Evolutionary conservation across 2,888 invertebrate genomes (phyloP).

Genomic region (Flabesymbios commensalis): DNA sequence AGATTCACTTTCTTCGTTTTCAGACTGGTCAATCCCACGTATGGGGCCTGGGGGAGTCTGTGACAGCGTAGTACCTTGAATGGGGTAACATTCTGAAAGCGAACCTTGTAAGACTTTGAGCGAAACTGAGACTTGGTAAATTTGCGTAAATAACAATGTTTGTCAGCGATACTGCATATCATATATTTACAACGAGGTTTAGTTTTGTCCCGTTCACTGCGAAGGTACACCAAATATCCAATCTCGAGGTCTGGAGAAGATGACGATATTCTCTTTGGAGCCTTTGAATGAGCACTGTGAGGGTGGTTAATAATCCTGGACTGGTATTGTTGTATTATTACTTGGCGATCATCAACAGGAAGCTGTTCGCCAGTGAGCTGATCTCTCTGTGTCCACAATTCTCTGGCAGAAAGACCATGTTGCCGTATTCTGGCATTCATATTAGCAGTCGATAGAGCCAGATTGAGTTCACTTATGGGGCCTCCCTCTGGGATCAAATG

Average conservation of each 20-base stretch:
- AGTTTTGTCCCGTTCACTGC: not conserved
- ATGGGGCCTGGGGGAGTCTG: too few relatives aligned
- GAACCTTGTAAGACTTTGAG: not conserved
- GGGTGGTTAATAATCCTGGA: not conserved
- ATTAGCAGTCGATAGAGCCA: not conserved
- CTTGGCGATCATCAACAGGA: not conserved
- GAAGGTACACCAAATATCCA: not conserved
- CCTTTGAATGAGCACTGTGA: not conserved
- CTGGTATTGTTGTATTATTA: not conserved
- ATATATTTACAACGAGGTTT: not conserved
- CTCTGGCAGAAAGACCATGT: not conserved
- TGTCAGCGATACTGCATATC: not conserved
- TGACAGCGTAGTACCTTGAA: too few relatives aligned
- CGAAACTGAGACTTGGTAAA: not conserved
- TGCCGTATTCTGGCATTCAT: not conserved
- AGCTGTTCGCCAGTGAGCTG: not conserved
- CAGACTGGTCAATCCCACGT: too few relatives aligned
- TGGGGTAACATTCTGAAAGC: too few relatives aligned
- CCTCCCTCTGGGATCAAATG: not conserved
- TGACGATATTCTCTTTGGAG: not conserved
- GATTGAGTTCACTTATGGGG: not conserved
- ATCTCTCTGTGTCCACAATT: slow-evolving; percentile 1
- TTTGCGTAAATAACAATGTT: not conserved
- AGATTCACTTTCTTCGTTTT: too few relatives aligned
- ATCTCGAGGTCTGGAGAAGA: not conserved